phyloP scores from a whole-genome alignment of 2,888 invertebrate species.

The Bombylius discolor region DNA sequence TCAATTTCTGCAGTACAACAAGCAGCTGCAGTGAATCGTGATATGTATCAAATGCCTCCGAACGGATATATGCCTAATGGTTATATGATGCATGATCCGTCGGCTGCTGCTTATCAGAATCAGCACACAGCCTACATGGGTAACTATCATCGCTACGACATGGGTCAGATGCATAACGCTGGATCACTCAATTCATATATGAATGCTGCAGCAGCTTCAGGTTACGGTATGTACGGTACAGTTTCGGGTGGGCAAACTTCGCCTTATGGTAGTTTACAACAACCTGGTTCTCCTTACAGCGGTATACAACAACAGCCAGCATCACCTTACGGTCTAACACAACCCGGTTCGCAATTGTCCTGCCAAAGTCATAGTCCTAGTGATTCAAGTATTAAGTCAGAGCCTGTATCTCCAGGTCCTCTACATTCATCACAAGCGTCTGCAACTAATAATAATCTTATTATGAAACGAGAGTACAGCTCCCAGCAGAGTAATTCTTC shows the following conservation, averaged over 20 bases:
- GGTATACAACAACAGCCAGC: constrained; percentile 39
- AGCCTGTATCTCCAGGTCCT: constrained; percentile 71
- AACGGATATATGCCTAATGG: constrained; percentile 97
- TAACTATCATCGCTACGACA: constrained; percentile 79
- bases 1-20: constrained; percentile 50
- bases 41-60: constrained; percentile 75
- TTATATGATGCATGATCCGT: constrained; percentile 79
- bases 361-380: constrained; percentile 71
- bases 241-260: constrained; percentile 55
- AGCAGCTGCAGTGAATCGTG: constrained; percentile 50
- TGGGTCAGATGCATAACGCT: constrained; percentile 68
- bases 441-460: constrained; percentile 40
- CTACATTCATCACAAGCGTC: constrained; percentile 30
- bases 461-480: constrained; percentile 59
- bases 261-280: constrained; percentile 57
- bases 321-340: constrained; percentile 46
- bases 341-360: constrained; percentile 50
- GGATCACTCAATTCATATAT: constrained; percentile 53
- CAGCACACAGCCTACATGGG: constrained; percentile 56
- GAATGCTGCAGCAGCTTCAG: constrained; percentile 47
- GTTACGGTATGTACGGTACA: constrained; percentile 63
- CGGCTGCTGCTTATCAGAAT: constrained; percentile 54
- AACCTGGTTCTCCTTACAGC: constrained; percentile 53
- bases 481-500: constrained; percentile 36
- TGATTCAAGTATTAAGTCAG: constrained; percentile 78